Evolutionary conservation across 2,888 invertebrate genomes (phyloP).

Genomic region (Eupithecia subfuscata): DNA sequence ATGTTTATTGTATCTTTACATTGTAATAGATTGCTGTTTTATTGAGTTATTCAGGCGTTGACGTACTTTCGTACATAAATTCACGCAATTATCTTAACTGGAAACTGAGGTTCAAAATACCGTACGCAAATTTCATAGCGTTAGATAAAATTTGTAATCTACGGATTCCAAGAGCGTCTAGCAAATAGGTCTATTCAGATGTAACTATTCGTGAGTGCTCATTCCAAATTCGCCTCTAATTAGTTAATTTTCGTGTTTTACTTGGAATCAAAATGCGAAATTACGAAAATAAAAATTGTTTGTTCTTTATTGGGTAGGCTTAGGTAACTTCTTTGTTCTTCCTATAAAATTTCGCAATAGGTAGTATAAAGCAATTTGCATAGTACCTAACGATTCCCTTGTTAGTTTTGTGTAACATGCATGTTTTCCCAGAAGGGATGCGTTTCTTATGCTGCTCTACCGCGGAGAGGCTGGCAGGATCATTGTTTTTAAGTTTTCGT

Average conservation of each 20-base stretch:
- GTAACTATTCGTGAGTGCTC: no score
- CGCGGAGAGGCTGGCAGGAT: conserved; percentile 38
- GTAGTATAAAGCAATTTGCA: background rate
- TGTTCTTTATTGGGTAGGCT: no score
- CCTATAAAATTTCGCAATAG: background rate
- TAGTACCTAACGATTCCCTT: conserved; percentile 4
- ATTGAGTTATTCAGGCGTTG: background rate
- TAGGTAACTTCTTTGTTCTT: no score
- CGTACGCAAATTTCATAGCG: background rate
- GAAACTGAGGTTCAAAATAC: background rate
- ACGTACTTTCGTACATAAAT: background rate
- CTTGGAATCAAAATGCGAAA: no score
- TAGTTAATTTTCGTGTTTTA: no score
- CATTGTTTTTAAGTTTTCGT: conserved; percentile 45
- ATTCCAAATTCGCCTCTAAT: no score
- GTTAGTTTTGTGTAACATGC: conserved; percentile 16
- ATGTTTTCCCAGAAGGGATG: conserved; percentile 36
- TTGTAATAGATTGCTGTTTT: conserved; percentile 16
- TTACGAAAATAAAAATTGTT: no score
- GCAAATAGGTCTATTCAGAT: no score
- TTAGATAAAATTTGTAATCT: background rate
- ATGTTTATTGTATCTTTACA: conserved; percentile 9
- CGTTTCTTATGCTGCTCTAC: conserved; percentile 30
- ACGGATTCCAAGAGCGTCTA: no score
- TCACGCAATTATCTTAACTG: background rate